These are phyloP conservation scores for Argya squamiceps DNA, from an alignment of 2,797 vertebrate genomes.

Conservation along the genomic window DNA sequence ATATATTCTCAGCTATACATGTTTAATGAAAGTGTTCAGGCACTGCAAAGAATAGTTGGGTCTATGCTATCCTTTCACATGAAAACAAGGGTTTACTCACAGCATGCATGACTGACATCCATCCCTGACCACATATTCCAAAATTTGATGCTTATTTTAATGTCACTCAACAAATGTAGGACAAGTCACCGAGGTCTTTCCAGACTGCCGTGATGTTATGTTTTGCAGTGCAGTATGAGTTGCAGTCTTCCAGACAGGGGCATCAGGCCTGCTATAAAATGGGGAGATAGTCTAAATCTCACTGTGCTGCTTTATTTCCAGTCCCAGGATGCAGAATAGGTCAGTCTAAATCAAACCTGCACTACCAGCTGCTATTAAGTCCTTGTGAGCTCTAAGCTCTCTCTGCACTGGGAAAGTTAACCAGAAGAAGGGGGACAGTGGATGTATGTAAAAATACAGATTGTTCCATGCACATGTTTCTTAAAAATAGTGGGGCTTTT, in stretches of 20 bases:
- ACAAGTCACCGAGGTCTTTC: background rate
- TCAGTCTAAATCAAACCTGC: background rate
- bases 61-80: background rate
- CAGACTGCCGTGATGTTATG: fast-evolving
- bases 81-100: background rate
- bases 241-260: background rate
- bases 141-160: background rate
- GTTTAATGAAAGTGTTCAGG: background rate
- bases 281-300: background rate
- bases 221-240: background rate
- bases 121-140: background rate
- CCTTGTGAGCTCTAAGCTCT: background rate
- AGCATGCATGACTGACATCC: background rate
- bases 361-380: background rate
- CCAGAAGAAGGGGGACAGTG: background rate
- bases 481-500: background rate
- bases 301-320: background rate
- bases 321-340: background rate
- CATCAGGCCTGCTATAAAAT: background rate
- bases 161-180: background rate
- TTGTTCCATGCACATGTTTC: background rate
- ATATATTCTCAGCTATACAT: background rate
- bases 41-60: background rate
- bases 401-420: background rate
- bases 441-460: background rate